Conservation (phyloP, 2,113 vertebrate genomes). For the Callipepla squamata region DNA sequence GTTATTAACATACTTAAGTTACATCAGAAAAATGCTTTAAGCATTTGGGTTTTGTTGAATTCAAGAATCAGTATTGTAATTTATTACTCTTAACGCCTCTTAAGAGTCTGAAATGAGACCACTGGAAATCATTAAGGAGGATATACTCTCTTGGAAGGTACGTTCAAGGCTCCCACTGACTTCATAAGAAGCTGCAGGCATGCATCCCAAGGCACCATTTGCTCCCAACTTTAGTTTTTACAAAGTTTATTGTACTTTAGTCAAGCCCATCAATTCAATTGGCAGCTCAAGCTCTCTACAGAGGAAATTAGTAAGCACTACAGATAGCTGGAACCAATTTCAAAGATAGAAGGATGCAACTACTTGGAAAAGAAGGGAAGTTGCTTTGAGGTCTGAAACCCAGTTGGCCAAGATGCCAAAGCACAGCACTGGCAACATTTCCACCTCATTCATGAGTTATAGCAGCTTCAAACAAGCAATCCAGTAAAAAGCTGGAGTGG, state of each 20-base stretch:
- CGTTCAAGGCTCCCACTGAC: slow-evolving; percentile 24
- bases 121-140: slow-evolving; percentile 22
- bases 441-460: neutral
- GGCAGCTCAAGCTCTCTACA: slow-evolving; percentile 65
- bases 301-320: slow-evolving; percentile 43
- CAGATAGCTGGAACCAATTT: slow-evolving; percentile 38
- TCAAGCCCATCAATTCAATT: slow-evolving; percentile 56
- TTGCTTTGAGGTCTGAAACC: neutral
- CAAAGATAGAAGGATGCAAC: slow-evolving; percentile 26
- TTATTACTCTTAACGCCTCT: neutral
- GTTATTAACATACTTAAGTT: neutral
- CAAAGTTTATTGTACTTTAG: slow-evolving; percentile 34
- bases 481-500: neutral
- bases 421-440: neutral
- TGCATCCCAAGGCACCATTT: slow-evolving; percentile 57
- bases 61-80: neutral
- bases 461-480: neutral
- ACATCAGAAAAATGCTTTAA: slow-evolving; percentile 30
- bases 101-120: slow-evolving; percentile 3
- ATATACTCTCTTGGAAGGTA: neutral
- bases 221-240: slow-evolving; percentile 56
- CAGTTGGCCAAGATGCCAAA: neutral
- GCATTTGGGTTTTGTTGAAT: neutral
- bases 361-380: neutral
- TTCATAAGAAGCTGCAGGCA: slow-evolving; percentile 16